Evolutionary conservation across 2,113 vertebrate genomes (phyloP).

Genomic region (Cairina moschata): DNA sequence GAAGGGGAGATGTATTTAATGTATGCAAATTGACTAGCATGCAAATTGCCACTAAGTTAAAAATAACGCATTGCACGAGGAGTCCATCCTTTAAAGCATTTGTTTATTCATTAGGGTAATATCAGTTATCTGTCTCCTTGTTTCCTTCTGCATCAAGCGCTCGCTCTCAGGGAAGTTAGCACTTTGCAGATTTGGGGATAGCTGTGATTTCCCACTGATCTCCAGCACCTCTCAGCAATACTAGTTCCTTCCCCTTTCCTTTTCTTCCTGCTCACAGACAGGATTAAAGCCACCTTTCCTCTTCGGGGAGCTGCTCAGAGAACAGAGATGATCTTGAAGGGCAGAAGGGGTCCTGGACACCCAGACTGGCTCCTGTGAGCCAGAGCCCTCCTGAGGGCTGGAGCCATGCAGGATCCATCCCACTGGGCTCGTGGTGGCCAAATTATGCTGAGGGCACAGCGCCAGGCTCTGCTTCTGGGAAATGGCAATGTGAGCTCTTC

Average conservation of each 20-base stretch:
- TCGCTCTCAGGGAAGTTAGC: constrained; percentile 57
- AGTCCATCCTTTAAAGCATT: constrained; percentile 64
- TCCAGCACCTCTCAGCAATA: neutral
- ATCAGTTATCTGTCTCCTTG: constrained; percentile 48
- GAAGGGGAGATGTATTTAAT: constrained; percentile 77
- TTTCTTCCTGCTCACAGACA: neutral
- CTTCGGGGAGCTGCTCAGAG: neutral
- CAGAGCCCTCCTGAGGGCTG: neutral
- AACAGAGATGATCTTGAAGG: neutral
- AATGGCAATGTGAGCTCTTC: neutral
- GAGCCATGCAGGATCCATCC: neutral
- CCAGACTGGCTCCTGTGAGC: neutral
- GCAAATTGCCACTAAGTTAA: constrained; percentile 77
- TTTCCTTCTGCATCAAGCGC: constrained; percentile 49
- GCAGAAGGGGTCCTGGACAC: neutral
- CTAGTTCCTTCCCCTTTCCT: neutral
- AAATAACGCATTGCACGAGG: constrained; percentile 73
- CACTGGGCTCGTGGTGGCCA: neutral
- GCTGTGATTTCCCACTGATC: neutral
- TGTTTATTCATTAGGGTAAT: constrained; percentile 79
- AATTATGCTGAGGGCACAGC: neutral
- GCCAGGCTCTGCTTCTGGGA: neutral
- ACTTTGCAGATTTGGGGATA: constrained; percentile 12
- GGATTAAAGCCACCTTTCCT: neutral
- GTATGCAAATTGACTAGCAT: constrained; percentile 81